Base-by-base conservation (phyloP, 2,113 vertebrate genomes). In the Bothrops jararaca region DNA sequence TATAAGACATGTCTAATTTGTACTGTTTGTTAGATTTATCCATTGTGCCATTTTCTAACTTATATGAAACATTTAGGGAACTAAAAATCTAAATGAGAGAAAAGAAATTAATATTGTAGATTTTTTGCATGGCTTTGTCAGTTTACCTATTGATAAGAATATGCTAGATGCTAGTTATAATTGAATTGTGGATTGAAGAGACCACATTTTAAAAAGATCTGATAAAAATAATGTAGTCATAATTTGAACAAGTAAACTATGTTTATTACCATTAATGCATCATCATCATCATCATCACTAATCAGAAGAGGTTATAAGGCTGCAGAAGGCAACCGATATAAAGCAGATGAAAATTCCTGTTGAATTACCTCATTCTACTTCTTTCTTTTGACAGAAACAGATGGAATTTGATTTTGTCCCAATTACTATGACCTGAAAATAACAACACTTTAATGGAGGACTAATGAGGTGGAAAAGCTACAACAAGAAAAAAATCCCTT, bases 391-490 rank as follows among this genome's bases (percentile, higher is more conserved):
- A 88, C 89, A 95, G 95, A 94, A 95, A 94, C 91, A 96, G 93
- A 60, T 93, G 94, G 92, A 90, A 94, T 0, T 1, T 96, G 93
- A 95, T 96, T 96, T 94, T 94, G 91, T 95, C 93, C 91, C 93
- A 89, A 93, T 96, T 96, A 94, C 58, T 91, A 80, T 92, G 95
- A 96, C 91, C 85, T 54, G 94, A 96, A 95, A 96, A 96, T 94
- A 96, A 96, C 90, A 80, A 92, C 87, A 95, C 92, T 92, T 94
- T 94, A 95, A 97, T 95, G 88, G 69, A 87, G 86, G 91, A 92
- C 89, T 96, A 97, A 97, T 95, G 95, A 97, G 92, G 86, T 94
- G 95, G 95, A 96, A 97, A 92, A 96, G 0, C 29, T 95, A 95
- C 90, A 95, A 93, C 86, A 92, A 94, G 60, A 85, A 91, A 53